A percentile compares a stretch with the other conserved stretches of the same genome.
Conservation (phyloP, 2,888 invertebrate species). For the Cheilosia scutellata region DNA sequence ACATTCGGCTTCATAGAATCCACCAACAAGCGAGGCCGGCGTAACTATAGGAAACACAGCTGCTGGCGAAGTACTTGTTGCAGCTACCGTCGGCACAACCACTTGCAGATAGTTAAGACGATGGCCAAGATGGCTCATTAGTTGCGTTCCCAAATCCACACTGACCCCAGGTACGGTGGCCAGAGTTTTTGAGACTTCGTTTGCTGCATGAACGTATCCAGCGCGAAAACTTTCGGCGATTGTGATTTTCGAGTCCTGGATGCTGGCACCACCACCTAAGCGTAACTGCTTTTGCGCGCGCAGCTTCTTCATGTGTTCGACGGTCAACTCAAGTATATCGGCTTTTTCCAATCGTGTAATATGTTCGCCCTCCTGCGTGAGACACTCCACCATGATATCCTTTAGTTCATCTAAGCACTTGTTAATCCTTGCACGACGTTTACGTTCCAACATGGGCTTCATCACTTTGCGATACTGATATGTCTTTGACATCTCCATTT, state of each 20-base stretch:
- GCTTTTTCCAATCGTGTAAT: slow-evolving; percentile 96
- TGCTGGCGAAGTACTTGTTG: slow-evolving; percentile 34
- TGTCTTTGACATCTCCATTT: slow-evolving; percentile 90
- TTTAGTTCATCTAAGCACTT: slow-evolving; percentile 95
- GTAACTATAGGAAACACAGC: slow-evolving; percentile 46
- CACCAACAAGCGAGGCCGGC: slow-evolving; percentile 51
- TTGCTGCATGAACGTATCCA: slow-evolving; percentile 95
- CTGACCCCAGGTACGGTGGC: slow-evolving; percentile 95
- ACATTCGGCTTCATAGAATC: slow-evolving; percentile 67
- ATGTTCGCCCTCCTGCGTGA: slow-evolving; percentile 93
- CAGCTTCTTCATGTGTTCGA: slow-evolving; percentile 92
- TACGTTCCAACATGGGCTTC: slow-evolving; percentile 96
- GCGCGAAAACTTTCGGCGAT: slow-evolving; percentile 92
- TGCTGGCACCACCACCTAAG: slow-evolving; percentile 71
- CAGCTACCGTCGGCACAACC: slow-evolving; percentile 81
- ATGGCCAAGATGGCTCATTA: slow-evolving; percentile 96
- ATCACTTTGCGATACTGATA: slow-evolving; percentile 97
- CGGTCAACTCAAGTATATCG: slow-evolving; percentile 94
- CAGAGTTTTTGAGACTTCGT: slow-evolving; percentile 93
- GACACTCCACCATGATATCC: slow-evolving; percentile 91
- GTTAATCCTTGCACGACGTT: slow-evolving; percentile 95
- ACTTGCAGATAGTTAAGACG: slow-evolving; percentile 87
- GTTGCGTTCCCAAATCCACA: slow-evolving; percentile 93
- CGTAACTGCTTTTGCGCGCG: slow-evolving; percentile 90
- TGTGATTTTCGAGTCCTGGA: slow-evolving; percentile 81